Conservation (phyloP, 2,888 invertebrate genomes). For the Synergus umbraculus region DNA sequence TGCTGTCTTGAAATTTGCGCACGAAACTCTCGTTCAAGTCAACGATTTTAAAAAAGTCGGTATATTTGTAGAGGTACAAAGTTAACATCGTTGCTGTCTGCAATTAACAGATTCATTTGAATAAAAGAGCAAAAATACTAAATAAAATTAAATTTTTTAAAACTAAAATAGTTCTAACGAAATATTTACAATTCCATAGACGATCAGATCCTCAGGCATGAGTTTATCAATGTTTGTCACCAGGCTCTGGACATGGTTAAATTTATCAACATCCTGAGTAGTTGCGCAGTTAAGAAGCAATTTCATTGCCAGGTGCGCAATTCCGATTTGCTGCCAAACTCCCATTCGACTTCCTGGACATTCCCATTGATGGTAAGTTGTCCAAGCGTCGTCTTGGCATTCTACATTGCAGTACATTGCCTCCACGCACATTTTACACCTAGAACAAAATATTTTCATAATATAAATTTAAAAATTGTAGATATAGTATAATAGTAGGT, state of each 20-base stretch:
- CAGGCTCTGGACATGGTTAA: slow-evolving; percentile 85
- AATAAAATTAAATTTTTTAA: neutral
- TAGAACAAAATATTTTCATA: slow-evolving; percentile 64
- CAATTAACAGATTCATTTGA: slow-evolving; percentile 55
- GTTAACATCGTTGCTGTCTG: slow-evolving; percentile 85
- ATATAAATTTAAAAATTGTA: slow-evolving; percentile 54
- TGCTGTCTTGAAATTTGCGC: slow-evolving; percentile 62
- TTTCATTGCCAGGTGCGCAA: slow-evolving; percentile 87
- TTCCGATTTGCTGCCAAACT: slow-evolving; percentile 85
- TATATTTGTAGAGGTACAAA: slow-evolving; percentile 82
- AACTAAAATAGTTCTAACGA: neutral
- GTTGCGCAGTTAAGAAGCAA: slow-evolving; percentile 80
- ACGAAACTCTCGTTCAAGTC: slow-evolving; percentile 70
- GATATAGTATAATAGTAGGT: neutral
- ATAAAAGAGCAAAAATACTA: slow-evolving; percentile 19
- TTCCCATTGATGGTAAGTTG: slow-evolving; percentile 84
- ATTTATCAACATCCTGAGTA: slow-evolving; percentile 75
- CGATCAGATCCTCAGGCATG: slow-evolving; percentile 82
- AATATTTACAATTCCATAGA: slow-evolving; percentile 84
- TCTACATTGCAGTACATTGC: slow-evolving; percentile 84
- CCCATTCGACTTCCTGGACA: slow-evolving; percentile 83
- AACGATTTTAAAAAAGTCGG: slow-evolving; percentile 82
- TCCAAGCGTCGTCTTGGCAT: slow-evolving; percentile 81
- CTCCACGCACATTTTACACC: slow-evolving; percentile 84
- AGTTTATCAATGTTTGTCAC: slow-evolving; percentile 86